phyloP scores from a whole-genome alignment of 2,888 invertebrate species.

The Julus scandinavius region DNA sequence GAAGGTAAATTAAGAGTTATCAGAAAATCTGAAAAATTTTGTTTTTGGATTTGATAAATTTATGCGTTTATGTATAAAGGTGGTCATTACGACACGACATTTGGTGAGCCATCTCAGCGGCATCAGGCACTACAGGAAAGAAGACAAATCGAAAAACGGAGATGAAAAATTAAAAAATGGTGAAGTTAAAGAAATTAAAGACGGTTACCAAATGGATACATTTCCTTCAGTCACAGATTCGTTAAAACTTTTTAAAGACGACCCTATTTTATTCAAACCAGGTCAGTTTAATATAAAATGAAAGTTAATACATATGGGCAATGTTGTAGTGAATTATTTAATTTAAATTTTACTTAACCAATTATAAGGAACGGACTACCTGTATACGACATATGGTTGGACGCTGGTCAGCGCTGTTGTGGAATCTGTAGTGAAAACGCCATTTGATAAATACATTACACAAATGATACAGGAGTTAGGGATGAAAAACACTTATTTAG shows the following conservation, averaged over 20 bases:
- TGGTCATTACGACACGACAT: conserved; percentile 69
- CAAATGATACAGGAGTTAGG: conserved; percentile 68
- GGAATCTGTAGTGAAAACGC: conserved; percentile 66
- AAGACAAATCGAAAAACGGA: conserved; percentile 50
- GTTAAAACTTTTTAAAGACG: conserved; percentile 70
- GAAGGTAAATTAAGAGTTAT: conserved; percentile 62
- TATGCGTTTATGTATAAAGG: conserved; percentile 61
- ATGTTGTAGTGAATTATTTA: not conserved
- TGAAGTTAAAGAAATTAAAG: not conserved
- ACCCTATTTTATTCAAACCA: conserved; percentile 69
- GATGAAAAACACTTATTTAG: conserved; percentile 69
- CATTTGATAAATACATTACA: conserved; percentile 63
- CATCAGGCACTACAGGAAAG: conserved; percentile 70
- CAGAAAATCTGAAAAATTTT: not conserved
- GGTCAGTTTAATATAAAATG: conserved; percentile 63
- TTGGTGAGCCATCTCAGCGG: conserved; percentile 70
- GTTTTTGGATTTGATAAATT: not conserved
- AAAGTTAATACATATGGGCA: not conserved
- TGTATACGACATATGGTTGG: conserved; percentile 71
- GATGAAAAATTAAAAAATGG: not conserved
- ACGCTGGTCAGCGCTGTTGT: conserved; percentile 71
- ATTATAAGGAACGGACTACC: conserved; percentile 65
- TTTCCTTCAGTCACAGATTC: conserved; percentile 64
- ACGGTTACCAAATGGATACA: conserved; percentile 67
- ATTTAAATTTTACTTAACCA: not conserved